phyloP scores from a whole-genome alignment of 2,888 invertebrate genomes.

The Campaea margaritaria region DNA sequence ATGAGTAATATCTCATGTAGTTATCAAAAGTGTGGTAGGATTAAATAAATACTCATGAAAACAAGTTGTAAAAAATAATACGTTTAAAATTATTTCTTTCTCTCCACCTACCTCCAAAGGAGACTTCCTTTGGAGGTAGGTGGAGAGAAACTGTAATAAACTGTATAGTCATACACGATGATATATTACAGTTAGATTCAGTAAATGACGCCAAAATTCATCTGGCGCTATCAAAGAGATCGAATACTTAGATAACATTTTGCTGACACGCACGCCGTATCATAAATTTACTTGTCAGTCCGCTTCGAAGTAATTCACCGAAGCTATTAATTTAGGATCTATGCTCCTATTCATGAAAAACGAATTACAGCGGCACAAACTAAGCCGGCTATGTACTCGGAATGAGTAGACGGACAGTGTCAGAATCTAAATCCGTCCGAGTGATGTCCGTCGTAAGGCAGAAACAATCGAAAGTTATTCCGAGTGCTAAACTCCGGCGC shows the following conservation, averaged over 20 bases:
- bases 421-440: slow-evolving; percentile 73
- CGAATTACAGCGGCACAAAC: slow-evolving; percentile 9
- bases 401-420: slow-evolving; percentile 63
- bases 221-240: not conserved
- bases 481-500: slow-evolving; percentile 69
- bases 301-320: not conserved
- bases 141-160: no score
- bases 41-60: no score
- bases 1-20: not conserved
- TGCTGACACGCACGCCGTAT: slow-evolving; percentile 11
- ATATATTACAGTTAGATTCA: no score
- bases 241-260: not conserved
- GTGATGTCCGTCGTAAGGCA: slow-evolving; percentile 71
- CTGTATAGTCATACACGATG: no score
- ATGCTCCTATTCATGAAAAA: slow-evolving; percentile 19
- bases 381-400: slow-evolving; percentile 51
- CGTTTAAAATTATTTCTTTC: no score
- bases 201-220: no score
- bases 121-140: no score
- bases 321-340: slow-evolving; percentile 10
- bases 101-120: no score
- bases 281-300: slow-evolving; percentile 17
- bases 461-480: slow-evolving; percentile 83
- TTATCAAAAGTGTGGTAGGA: not conserved
- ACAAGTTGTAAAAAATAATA: no score